Evolutionary conservation across 2,888 invertebrate species (phyloP).

Genomic region (Pherbina coryleti): DNA sequence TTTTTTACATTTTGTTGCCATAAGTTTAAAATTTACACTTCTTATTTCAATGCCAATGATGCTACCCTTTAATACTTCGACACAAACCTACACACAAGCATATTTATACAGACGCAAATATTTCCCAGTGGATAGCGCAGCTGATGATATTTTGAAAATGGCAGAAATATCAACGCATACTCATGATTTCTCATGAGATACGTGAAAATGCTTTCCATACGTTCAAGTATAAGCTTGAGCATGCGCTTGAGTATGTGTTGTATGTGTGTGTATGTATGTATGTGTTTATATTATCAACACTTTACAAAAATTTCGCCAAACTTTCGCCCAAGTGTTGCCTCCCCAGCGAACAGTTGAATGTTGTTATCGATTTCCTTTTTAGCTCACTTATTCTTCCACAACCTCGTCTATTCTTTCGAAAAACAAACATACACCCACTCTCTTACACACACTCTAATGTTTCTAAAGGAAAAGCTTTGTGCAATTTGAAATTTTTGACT

Average conservation of each 20-base stretch:
- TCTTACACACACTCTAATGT: background rate
- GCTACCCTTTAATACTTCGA: background rate
- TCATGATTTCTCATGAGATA: slow-evolving; percentile 60
- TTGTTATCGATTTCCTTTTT: slow-evolving; percentile 1
- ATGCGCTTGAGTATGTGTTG: slow-evolving; percentile 27
- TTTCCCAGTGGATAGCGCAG: slow-evolving; percentile 18
- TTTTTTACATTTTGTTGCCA: no score
- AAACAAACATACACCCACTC: background rate
- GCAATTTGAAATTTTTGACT: no score
- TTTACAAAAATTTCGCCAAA: background rate
- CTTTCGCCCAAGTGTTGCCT: background rate
- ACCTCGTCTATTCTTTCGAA: background rate
- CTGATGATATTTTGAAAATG: slow-evolving; percentile 17
- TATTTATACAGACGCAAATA: background rate
- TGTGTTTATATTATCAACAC: background rate
- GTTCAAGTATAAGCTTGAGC: background rate
- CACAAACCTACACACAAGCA: background rate
- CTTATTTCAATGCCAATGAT: no score
- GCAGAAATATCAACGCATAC: slow-evolving; percentile 59
- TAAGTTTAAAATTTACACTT: no score
- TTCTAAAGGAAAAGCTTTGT: no score
- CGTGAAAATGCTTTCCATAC: slow-evolving; percentile 56
- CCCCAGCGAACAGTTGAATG: background rate
- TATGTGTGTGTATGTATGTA: slow-evolving; percentile 34
- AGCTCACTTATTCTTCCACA: background rate